Base-by-base conservation (phyloP, 2,888 invertebrate species). In the Polia nebulosa region DNA sequence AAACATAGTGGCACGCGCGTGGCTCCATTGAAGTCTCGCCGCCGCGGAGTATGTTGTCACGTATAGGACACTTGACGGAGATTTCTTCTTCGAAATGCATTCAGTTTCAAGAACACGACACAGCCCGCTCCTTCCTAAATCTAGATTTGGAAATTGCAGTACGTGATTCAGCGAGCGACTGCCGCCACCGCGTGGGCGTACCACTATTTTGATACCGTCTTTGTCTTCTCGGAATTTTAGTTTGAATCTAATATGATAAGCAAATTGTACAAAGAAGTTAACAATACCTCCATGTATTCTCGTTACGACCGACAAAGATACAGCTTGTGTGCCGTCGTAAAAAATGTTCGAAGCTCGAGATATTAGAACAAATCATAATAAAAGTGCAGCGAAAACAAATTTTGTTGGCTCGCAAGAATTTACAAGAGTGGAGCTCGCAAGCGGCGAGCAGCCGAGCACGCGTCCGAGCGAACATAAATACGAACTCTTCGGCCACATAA, bases 111-210 rank as follows among this genome's bases (percentile, higher is more conserved):
- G 91, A 92, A 91, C 85, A 84, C 86, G 85, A 77, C 84, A 83
- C 75, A 84, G 86, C 82, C 84, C 87, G 86, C 90, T 90, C 87
- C 84, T 87, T 87, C 86, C 88, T 88, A 90, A 90, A 94, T 93
- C 93, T 93, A 92, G 91, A 92, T 91, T 90, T 90, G 87, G 88
- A 89, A 89, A 89, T 91, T 88, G 89, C 90, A 86, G 92, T 92
- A 94, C 92, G 94, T 93, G 92, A 89, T 88, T 87, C 82, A 82
- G 81, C 83, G 76, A 80, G 80, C 82, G 72, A 52, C 17, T 25
- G 62, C 51, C 32, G 63, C 22, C 61, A 58, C 67, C 65, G 86
- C 86, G 91, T 91, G 87, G 92, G 91, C 87, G 88, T 89, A 84
- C 74, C 72, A 83, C 85, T 83, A 85, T 81, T 85, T 80, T 84